Conservation (phyloP, 2,888 invertebrate genomes). For the Cantharis rufa region DNA sequence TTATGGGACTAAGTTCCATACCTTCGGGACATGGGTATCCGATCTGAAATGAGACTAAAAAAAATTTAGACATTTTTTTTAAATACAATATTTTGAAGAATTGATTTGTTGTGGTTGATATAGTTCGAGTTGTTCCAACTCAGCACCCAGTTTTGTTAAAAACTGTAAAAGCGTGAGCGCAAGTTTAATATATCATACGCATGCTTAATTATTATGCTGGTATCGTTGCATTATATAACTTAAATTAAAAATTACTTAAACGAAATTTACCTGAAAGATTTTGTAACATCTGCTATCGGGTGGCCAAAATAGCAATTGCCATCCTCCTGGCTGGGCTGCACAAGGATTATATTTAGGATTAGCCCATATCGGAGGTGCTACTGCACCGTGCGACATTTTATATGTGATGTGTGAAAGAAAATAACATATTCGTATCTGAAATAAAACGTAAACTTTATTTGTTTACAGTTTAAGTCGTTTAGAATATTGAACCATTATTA, state of each 20-base stretch:
- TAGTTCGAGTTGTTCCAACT: background rate
- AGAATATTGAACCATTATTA: too few relatives aligned
- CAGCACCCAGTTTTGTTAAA: background rate
- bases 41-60: conserved; percentile 50
- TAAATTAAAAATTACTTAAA: background rate
- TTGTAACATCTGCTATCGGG: conserved; percentile 83
- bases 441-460: background rate
- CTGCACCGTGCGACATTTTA: conserved; percentile 57
- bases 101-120: background rate
- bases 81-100: background rate
- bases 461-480: too few relatives aligned
- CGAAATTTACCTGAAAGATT: conserved; percentile 71
- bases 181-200: background rate
- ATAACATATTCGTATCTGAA: conserved; percentile 14
- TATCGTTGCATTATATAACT: background rate
- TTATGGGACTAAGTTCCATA: conserved; percentile 76
- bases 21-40: conserved; percentile 83
- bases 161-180: background rate
- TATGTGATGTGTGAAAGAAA: conserved; percentile 7
- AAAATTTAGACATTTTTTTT: background rate
- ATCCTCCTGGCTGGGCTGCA: conserved; percentile 77
- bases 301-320: conserved; percentile 87
- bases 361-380: conserved; percentile 86
- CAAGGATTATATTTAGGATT: conserved; percentile 82
- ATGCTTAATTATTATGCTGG: background rate